These are phyloP conservation scores for Aphidius colemani DNA, from an alignment of 2,888 invertebrate genomes.

Conservation along the genomic window DNA sequence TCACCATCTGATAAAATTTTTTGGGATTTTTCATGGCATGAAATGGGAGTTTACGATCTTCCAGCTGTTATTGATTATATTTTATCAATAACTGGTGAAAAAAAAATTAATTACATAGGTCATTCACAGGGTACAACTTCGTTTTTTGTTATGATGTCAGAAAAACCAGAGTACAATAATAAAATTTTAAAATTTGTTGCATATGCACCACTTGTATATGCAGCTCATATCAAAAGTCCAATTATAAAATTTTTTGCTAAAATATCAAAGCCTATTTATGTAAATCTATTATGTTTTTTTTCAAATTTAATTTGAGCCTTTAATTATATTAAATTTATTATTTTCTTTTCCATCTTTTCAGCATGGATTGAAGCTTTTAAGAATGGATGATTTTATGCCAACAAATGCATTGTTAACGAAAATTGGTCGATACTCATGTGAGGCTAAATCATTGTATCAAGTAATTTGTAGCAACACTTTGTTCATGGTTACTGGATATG, in stretches of 20 bases:
- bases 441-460: slow-evolving; percentile 59
- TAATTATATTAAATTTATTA: slow-evolving; percentile 4
- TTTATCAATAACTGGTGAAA: slow-evolving; percentile 59
- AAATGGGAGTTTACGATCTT: slow-evolving; percentile 68
- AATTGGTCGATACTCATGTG: slow-evolving; percentile 46
- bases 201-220: slow-evolving; percentile 59
- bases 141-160: slow-evolving; percentile 57
- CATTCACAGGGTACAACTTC: slow-evolving; percentile 66
- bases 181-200: slow-evolving; percentile 50
- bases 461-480: slow-evolving; percentile 70
- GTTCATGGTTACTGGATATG: slow-evolving; percentile 69
- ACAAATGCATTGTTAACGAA: slow-evolving; percentile 46
- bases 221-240: slow-evolving; percentile 58
- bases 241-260: slow-evolving; percentile 55
- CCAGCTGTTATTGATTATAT: slow-evolving; percentile 67
- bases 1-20: slow-evolving; percentile 47
- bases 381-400: slow-evolving; percentile 44
- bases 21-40: slow-evolving; percentile 64
- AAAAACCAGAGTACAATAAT: slow-evolving; percentile 59
- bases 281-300: slow-evolving; percentile 35
- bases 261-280: slow-evolving; percentile 55
- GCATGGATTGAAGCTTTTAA: slow-evolving; percentile 36
- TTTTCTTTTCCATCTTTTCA: slow-evolving; percentile 22
- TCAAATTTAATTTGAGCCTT: background rate
- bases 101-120: slow-evolving; percentile 64